phyloP scores from a whole-genome alignment of 1,140 invertebrate species.

The Scaptodrosophila lebanonensis region DNA sequence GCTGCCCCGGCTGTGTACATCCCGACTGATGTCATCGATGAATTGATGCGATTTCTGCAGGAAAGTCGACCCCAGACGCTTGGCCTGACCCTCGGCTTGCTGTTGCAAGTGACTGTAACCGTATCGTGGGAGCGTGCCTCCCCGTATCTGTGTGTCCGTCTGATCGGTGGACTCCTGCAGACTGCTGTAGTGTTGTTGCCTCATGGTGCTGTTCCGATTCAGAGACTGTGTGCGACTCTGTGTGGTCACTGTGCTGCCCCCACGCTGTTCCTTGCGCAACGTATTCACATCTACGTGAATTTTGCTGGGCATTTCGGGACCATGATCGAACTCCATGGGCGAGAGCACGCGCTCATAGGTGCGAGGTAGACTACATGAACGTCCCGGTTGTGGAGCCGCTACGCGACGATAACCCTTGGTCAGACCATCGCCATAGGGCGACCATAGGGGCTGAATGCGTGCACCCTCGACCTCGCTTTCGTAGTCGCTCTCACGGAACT shows the following conservation, averaged over 20 bases:
- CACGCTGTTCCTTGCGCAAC: slow-evolving; percentile 56
- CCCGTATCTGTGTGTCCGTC: slow-evolving; percentile 67
- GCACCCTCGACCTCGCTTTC: slow-evolving; percentile 83
- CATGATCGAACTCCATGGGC: slow-evolving; percentile 81
- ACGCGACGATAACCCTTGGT: slow-evolving; percentile 82
- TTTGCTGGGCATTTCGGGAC: slow-evolving; percentile 78
- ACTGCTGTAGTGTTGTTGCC: slow-evolving; percentile 40
- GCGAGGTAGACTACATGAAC: slow-evolving; percentile 78
- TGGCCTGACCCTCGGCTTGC: slow-evolving; percentile 77
- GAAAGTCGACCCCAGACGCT: slow-evolving; percentile 83
- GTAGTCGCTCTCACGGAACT: slow-evolving; percentile 84
- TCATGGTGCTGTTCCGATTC: slow-evolving; percentile 58
- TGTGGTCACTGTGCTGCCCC: slow-evolving; percentile 51
- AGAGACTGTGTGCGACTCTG: slow-evolving; percentile 57
- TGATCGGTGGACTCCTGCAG: slow-evolving; percentile 56
- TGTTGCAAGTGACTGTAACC: slow-evolving; percentile 78
- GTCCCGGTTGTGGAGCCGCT: slow-evolving; percentile 77
- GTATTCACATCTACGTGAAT: slow-evolving; percentile 62
- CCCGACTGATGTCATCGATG: slow-evolving; percentile 82
- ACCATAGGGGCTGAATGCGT: slow-evolving; percentile 81
- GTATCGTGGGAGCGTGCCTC: slow-evolving; percentile 81
- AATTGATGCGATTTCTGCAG: slow-evolving; percentile 85
- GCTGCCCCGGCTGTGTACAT: slow-evolving; percentile 77
- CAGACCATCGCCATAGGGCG: slow-evolving; percentile 80
- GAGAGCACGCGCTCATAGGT: slow-evolving; percentile 78